Evolutionary conservation across 2,113 vertebrate species (phyloP), one percentile per base, ranked within the genome.

Genomic region (Numida meleagris): DNA sequence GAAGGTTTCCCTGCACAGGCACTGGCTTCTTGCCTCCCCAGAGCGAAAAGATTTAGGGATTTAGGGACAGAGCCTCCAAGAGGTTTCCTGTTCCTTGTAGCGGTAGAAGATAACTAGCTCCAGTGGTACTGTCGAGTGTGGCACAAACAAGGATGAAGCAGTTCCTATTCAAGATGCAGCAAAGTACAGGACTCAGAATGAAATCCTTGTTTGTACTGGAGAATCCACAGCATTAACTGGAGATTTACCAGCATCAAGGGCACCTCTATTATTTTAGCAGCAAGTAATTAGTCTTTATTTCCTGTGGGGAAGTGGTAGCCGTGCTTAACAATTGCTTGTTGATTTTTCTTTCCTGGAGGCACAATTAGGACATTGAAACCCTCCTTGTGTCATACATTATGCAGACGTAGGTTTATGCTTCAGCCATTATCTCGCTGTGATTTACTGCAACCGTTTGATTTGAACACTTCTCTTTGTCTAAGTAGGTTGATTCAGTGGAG

Each of bases 401-500:
- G 80, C 83, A 91, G 77, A 88, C 55, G 15, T 88, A 77, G 61
- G 16, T 31, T 92, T 74, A 87, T 66, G 36, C 79, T 81, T 78
- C 74, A 34, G 63, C 85, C 21, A 85, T 90, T 93, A 73, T 96
- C 95, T 95, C 81, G 9, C 29, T 27, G 9, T 53, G 90, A 86
- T 88, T 86, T 89, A 46, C 91, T 83, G 66, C 62, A 38, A 46
- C 79, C 9, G 31, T 71, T 96, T 95, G 89, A 94, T 96, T 96
- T 70, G 97, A 96, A 96, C 90, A 92, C 92, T 94, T 94, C 96
- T 88, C 94, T 73, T 97, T 92, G 96, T 96, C 88, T 95, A 88
- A 96, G 97, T 98, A 99, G 99, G 97, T 98, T 77, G 99, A 99
- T 95, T 98, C 98, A 2, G 98, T 99, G 95, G 96, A 97, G 85